Evolutionary conservation across 64 coral and sea anemone genomes (phyloP), one percentile per base, ranked within the genome.

Genomic region (Pachyseris speciosa): DNA sequence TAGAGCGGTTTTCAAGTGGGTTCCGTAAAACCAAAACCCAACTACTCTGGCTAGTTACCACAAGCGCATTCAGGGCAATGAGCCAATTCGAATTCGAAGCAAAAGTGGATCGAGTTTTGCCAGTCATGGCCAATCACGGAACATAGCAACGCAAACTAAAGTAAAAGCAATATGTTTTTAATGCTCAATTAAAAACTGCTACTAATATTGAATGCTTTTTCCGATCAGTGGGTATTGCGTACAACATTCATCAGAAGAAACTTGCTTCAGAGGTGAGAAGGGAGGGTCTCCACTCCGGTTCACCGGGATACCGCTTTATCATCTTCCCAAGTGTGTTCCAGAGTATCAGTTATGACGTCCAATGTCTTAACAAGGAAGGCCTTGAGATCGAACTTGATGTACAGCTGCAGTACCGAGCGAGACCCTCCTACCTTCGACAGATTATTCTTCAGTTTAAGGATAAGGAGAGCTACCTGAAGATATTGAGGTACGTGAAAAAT

Each of bases 271-370:
- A 98, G 16, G 95, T 91, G 25, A 90, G 90, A 47, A 93, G 85
- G 45, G 84, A 87, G 15, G 95, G 95, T 7, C 95, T 98, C 19
- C 95, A 98, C 49, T 69, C 51, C 28, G 95, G 95, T 3, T 40
- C 91, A 0, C 95, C 91, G 4, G 95, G 95, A 1, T 98, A 90
- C 64, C 68, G 72, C 13, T 98, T 90, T 20, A 98, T 98, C 70
- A 98, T 64, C 37, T 98, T 98, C 36, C 91, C 95, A 26, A 98
- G 95, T 20, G 95, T 98, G 9, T 98, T 98, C 42, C 84, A 94
- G 30, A 90, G 81, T 8, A 70, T 86, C 0, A 87, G 36, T 36
- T 98, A 85, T 55, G 28, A 90, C 7, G 34, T 98, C 44, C 41
- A 70, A 25, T 98, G 95, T 65, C 88, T 98, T 36, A 98, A 98